A percentile compares a stretch with the other conserved stretches of the same genome.
phyloP scores from a whole-genome alignment of 1,140 invertebrate species.

The Geopemphigus sp. region DNA sequence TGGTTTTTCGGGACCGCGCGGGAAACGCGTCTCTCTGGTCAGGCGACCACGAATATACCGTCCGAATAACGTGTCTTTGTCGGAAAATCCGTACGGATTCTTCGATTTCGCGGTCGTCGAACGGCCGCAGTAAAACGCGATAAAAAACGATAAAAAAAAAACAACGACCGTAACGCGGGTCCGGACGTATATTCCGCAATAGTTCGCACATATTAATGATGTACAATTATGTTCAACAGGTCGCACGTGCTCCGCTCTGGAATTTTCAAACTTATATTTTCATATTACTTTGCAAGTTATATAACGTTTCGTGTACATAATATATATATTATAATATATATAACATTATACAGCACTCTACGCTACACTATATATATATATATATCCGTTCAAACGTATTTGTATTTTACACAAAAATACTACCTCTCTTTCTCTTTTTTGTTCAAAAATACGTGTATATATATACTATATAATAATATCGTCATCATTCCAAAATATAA shows the following conservation, averaged over 20 bases:
- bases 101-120: not conserved
- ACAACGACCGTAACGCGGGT: not conserved
- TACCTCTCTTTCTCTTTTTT: slow-evolving; percentile 39
- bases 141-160: slow-evolving; percentile 12
- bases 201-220: not conserved
- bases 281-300: slow-evolving; percentile 3
- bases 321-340: too few species aligned
- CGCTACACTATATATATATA: not conserved
- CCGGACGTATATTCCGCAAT: slow-evolving; percentile 10
- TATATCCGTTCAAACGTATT: not conserved
- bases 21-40: too few species aligned
- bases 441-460: not conserved
- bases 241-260: not conserved
- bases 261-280: slow-evolving; percentile 6
- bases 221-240: not conserved
- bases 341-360: slow-evolving; percentile 5
- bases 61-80: too few species aligned
- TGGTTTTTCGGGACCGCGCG: too few species aligned
- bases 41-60: too few species aligned
- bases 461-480: not conserved
- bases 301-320: too few species aligned
- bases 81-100: too few species aligned
- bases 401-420: slow-evolving; percentile 12
- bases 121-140: slow-evolving; percentile 5
- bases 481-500: too few species aligned